phyloP scores from a whole-genome alignment of 2,797 vertebrate species.

The Lemur catta region DNA sequence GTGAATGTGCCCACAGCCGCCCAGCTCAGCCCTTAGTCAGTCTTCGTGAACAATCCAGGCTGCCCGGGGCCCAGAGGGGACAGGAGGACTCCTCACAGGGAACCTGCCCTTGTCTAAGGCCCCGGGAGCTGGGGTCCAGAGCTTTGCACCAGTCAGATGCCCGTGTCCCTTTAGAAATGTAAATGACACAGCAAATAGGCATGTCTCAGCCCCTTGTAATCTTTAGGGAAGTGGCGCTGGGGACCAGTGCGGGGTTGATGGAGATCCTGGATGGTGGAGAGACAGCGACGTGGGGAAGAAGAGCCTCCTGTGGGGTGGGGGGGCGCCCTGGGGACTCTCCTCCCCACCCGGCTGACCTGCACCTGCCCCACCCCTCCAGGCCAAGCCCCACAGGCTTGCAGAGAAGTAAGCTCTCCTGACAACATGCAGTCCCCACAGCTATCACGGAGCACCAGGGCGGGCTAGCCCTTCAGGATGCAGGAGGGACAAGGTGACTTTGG shows the following conservation, averaged over 20 bases:
- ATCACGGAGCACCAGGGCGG: neutral
- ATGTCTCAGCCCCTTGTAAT: conserved; percentile 59
- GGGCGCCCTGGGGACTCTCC: neutral
- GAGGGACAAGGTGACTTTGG: neutral
- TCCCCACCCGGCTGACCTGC: neutral
- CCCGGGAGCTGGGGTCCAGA: neutral
- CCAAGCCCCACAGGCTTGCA: neutral
- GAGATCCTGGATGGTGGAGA: neutral
- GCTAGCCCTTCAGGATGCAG: neutral
- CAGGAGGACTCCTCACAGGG: neutral
- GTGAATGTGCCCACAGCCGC: neutral
- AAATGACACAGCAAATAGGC: conserved; percentile 55
- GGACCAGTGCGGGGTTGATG: neutral
- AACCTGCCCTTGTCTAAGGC: neutral
- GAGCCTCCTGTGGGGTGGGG: neutral
- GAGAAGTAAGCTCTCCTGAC: neutral
- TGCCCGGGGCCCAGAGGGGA: neutral
- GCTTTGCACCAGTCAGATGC: conserved; percentile 23
- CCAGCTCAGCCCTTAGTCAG: neutral
- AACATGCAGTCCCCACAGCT: neutral
- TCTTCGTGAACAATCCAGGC: neutral
- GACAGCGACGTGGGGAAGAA: neutral
- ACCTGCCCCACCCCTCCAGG: neutral
- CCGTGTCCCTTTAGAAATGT: conserved; percentile 15
- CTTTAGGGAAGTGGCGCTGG: neutral